phyloP scores from a whole-genome alignment of 1,140 invertebrate genomes.

The Drosophila simulans region DNA sequence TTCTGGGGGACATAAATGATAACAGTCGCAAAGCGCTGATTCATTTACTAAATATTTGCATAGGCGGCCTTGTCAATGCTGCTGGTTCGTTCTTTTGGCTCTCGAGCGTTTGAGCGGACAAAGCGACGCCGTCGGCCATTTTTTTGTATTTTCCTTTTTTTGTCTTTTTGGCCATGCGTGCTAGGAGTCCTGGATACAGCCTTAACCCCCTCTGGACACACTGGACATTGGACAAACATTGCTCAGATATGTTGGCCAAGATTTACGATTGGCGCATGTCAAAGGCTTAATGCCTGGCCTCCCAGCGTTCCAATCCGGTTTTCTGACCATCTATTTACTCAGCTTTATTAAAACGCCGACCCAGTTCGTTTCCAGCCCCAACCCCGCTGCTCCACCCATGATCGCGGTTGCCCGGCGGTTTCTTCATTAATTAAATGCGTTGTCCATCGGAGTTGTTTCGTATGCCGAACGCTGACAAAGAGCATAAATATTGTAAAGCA shows the following conservation, averaged over 20 bases:
- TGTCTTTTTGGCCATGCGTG: conserved; percentile 27
- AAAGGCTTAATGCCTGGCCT: conserved; percentile 72
- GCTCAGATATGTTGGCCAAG: conserved; percentile 83
- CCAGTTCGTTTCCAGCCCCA: background rate
- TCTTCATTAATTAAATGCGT: conserved; percentile 80
- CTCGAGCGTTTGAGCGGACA: conserved; percentile 62
- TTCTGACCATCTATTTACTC: conserved; percentile 60
- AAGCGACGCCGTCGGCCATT: conserved; percentile 57
- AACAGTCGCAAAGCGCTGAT: conserved; percentile 83
- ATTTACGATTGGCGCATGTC: conserved; percentile 84
- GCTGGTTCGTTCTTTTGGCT: conserved; percentile 37
- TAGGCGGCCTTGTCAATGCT: conserved; percentile 83
- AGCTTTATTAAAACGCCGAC: conserved; percentile 66
- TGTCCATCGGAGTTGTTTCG: conserved; percentile 61
- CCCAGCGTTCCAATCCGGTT: conserved; percentile 19
- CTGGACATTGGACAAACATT: conserved; percentile 63
- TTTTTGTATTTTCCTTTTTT: conserved; percentile 34
- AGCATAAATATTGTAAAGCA: conserved; percentile 81
- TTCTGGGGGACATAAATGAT: conserved; percentile 71
- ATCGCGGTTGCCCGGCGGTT: conserved; percentile 46
- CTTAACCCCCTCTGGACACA: conserved; percentile 31
- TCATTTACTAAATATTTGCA: conserved; percentile 85
- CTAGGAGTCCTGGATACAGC: conserved; percentile 23
- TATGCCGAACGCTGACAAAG: conserved; percentile 71
- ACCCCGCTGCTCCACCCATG: conserved; percentile 1